Base-by-base conservation (phyloP, 2,888 invertebrate genomes). In the Brassicogethes aeneus region DNA sequence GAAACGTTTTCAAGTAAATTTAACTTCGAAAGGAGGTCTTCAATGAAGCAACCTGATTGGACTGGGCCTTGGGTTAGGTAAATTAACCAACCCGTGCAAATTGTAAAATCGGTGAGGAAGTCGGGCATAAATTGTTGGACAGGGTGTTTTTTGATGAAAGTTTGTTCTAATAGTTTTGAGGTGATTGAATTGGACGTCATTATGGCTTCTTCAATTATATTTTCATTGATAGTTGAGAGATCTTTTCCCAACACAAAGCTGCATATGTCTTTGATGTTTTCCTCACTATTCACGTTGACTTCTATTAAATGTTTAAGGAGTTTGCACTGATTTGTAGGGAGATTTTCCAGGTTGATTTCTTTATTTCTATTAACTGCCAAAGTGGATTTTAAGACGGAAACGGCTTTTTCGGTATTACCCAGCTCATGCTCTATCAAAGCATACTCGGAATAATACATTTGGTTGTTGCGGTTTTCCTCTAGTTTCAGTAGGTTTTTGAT, bases 401-500 rank as follows among this genome's bases (percentile, higher is more conserved):
- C 40, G 72, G 71, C 32, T 55, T 66, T 32, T 10, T 71, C 68
- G 3, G 56, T 46, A 50, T 70, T 69, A 12, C 70, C 73, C 17
- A 72, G 59, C 59, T 77, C 77, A 38, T 67, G 66, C 57, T 80
- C 79, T 40, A 78, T 70, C 36, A 80, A 57, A 5, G 78, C 80
- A 56, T 77, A 78, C 59, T 82, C 82, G 2, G 71, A 70, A 55
- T 77, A 82, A 46, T 77, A 74, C 38, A 75, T 65, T 15, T 76
- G 56, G 47, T 76, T 73, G 47, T 72, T 73, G 17, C 79, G 65
- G 54, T 79, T 76, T 23, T 68, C 66, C 1, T 69, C 68, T 30
- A 62, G 63, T 42, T 76, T 76, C 1, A 82, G 53, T 34, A 80
- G 63, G 12, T 70, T 70, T 47, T 80, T 80, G 3, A 79, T 62